A percentile compares a stretch with the other conserved stretches of the same genome.
These are phyloP conservation scores for Brienomyrus longianalis DNA, from an alignment of 2,113 vertebrate genomes.

Conservation along the genomic window DNA sequence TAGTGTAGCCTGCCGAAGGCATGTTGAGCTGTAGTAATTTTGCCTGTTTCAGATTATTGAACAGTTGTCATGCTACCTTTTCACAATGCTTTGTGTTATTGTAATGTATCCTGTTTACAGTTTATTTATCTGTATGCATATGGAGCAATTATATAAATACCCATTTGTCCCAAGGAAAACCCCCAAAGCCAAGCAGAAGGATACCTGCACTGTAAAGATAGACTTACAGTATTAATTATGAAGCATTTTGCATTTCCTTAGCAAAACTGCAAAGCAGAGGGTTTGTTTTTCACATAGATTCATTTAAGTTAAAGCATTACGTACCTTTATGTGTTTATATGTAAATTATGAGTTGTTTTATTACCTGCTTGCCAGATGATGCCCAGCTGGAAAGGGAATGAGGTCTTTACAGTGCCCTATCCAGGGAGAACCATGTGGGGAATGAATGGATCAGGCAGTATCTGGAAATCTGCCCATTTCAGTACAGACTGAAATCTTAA, in stretches of 20 bases:
- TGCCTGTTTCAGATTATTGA: not conserved
- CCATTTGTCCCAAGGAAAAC: not conserved
- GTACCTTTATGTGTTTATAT: not conserved
- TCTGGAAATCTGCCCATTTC: not conserved
- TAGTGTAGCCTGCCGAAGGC: not conserved
- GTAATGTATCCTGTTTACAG: not conserved
- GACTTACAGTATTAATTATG: not conserved
- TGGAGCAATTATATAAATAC: not conserved
- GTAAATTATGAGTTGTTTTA: not conserved
- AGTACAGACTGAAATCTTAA: not conserved
- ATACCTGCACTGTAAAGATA: not conserved
- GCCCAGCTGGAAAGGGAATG: not conserved
- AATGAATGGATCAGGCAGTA: not conserved
- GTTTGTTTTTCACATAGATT: not conserved
- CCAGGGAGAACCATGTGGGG: not conserved
- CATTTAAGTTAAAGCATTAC: not conserved
- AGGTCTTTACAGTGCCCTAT: not conserved
- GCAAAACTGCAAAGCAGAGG: not conserved
- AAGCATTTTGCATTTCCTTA: not conserved
- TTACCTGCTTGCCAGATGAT: not conserved
- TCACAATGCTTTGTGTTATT: not conserved
- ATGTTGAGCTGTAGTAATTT: not conserved
- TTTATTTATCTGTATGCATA: not conserved
- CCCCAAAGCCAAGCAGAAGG: not conserved
- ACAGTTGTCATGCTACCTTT: not conserved